Evolutionary conservation across 2,888 invertebrate species (phyloP), one percentile per base, ranked within the genome.

Genomic region (Cataglyphis altisquamis): DNA sequence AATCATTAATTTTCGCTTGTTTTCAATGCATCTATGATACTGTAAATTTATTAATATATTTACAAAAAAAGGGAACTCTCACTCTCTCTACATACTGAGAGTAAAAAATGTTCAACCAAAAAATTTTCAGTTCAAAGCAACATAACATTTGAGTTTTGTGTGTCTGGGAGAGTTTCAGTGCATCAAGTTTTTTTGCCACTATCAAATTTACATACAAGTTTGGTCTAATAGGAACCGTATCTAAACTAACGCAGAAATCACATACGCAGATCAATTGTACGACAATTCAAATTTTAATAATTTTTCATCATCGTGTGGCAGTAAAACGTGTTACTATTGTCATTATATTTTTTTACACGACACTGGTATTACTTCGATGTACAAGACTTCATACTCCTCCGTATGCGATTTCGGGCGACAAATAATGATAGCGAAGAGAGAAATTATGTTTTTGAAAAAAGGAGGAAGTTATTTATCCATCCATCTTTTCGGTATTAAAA

Each of bases 211-310:
- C 75, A 41, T 78, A 73, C 48, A 80, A 66, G 86, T 89, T 85
- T 84, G 75, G 60, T 82, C 82, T 84, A 86, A 82, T 86, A 86
- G 86, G 84, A 87, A 89, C 81, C 88, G 86, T 85, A 84, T 55
- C 48, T 83, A 82, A 80, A 84, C 78, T n/a, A 67, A 48, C 32
- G n/a, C 25, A 15, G 57, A 66, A 77, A 63, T 66, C 45, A 52
- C 81, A 57, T 55, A 77, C 64, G 45, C 25, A 77, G 52, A 64
- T 82, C 57, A 55, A 82, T 55, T 82, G 18, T 67, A 6, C 29
- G 10, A 48, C 5, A 48, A 70, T 45, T 70, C n/a, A 8, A 70
- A 52, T 41, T 52, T 45, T 32, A 70, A 18, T 48, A 60, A 45
- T 18, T 45, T 62, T 68, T 60, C 41, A 5, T 70, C 78, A 10